Evolutionary conservation across 2,888 invertebrate species (phyloP).

Genomic region (Brachyopa scutellaris): DNA sequence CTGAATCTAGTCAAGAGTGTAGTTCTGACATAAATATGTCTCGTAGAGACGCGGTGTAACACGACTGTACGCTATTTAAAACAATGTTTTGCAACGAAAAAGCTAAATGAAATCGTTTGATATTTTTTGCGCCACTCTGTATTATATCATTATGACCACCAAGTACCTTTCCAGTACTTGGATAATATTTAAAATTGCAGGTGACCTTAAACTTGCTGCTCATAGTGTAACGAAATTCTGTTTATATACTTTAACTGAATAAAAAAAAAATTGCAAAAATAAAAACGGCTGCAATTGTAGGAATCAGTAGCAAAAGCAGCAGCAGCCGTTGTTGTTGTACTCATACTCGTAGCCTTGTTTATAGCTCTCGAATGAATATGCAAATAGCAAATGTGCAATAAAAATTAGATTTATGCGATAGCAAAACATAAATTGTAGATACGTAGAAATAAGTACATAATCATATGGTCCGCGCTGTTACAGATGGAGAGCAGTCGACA

Average conservation of each 20-base stretch:
- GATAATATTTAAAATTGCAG: too few relatives aligned
- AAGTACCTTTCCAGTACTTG: too few relatives aligned
- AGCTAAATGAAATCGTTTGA: too few relatives aligned
- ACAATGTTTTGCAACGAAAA: too few relatives aligned
- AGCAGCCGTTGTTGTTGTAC: conserved; percentile 41
- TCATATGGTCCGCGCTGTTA: conserved; percentile 31
- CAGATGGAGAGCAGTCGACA: conserved; percentile 10
- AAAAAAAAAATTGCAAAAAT: not conserved
- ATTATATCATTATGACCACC: too few relatives aligned
- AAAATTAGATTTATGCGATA: conserved; percentile 67
- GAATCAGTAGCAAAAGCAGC: conserved; percentile 23
- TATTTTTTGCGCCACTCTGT: too few relatives aligned
- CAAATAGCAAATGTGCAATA: conserved; percentile 69
- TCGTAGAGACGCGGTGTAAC: too few relatives aligned
- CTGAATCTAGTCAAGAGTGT: too few relatives aligned
- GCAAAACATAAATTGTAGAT: conserved; percentile 59
- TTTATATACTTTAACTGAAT: not conserved
- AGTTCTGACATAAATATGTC: too few relatives aligned
- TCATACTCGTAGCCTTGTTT: conserved; percentile 24
- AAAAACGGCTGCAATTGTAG: conserved; percentile 16
- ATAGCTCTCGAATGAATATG: conserved; percentile 45
- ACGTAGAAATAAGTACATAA: conserved; percentile 63
- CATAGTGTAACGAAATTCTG: not conserved
- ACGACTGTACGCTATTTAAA: too few relatives aligned
- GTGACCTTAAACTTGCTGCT: not conserved